phyloP scores from a whole-genome alignment of 2,797 vertebrate genomes.

The Galagoides demidoff region DNA sequence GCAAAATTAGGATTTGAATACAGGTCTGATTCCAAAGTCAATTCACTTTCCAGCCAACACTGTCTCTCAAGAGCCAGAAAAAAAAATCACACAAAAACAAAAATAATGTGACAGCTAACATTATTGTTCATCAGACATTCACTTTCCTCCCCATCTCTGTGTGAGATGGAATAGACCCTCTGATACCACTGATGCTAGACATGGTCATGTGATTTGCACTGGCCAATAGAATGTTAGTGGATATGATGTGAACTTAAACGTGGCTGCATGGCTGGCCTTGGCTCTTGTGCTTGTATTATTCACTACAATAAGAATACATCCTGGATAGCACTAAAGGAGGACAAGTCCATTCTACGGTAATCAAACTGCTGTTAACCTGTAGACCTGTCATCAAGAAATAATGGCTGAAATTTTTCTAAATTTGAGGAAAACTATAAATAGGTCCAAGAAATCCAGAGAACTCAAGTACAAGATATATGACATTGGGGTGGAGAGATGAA shows the following conservation, averaged over 20 bases:
- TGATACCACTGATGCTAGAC: not conserved
- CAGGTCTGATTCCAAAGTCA: not conserved
- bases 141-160: not conserved
- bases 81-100: not conserved
- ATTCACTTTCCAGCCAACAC: not conserved
- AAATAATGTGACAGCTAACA: not conserved
- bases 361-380: not conserved
- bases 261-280: not conserved
- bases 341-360: not conserved
- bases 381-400: not conserved
- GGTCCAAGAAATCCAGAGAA: not conserved
- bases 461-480: not conserved
- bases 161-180: not conserved
- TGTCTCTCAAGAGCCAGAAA: not conserved
- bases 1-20: slow-evolving; percentile 36
- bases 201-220: not conserved
- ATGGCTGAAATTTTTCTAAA: not conserved
- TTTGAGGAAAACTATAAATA: not conserved
- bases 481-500: not conserved
- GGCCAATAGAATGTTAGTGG: not conserved
- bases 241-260: not conserved
- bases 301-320: not conserved
- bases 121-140: not conserved
- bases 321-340: not conserved
- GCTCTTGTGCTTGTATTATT: not conserved